Evolutionary conservation across 2,888 invertebrate genomes (phyloP).

Genomic region (Crepidodera aurea): DNA sequence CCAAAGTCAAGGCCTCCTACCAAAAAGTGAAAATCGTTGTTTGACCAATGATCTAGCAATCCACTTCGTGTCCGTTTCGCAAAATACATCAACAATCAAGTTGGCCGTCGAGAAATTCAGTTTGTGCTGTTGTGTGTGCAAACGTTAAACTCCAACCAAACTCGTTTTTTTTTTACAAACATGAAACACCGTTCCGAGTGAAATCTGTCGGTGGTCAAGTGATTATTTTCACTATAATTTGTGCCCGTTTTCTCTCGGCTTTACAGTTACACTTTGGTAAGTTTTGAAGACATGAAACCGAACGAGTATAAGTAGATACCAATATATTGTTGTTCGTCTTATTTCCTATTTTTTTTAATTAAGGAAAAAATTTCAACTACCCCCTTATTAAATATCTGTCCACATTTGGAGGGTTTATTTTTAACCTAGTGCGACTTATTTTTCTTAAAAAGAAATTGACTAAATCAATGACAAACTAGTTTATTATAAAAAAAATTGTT

Average conservation of each 20-base stretch:
- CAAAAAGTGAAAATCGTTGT: conserved; percentile 27
- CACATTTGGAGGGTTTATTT: no score
- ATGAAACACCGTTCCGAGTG: conserved; percentile 13
- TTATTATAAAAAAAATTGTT: no score
- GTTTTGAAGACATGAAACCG: conserved; percentile 1
- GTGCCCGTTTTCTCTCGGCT: conserved; percentile 14
- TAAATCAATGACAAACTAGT: no score
- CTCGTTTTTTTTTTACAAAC: conserved; percentile 12
- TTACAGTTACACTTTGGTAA: conserved; percentile 14
- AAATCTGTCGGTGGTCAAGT: conserved; percentile 2
- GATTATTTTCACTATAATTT: conserved; percentile 23
- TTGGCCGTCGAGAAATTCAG: conserved; percentile 3
- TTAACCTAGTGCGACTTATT: no score
- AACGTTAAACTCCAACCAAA: conserved; percentile 2
- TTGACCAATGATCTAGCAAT: conserved; percentile 9
- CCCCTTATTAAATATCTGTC: no score
- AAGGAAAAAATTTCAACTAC: no score
- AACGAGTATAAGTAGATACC: no score
- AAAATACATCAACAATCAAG: conserved; percentile 2
- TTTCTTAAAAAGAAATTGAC: no score
- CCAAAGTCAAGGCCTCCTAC: conserved; percentile 28
- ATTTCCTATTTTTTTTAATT: no score
- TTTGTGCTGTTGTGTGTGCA: conserved; percentile 1
- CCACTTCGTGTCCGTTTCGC: conserved; percentile 1
- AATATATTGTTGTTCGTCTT: no score